A percentile compares a stretch with the other conserved stretches of the same genome.
Conservation (phyloP, 2,797 vertebrate species). For the Alosa sapidissima region DNA sequence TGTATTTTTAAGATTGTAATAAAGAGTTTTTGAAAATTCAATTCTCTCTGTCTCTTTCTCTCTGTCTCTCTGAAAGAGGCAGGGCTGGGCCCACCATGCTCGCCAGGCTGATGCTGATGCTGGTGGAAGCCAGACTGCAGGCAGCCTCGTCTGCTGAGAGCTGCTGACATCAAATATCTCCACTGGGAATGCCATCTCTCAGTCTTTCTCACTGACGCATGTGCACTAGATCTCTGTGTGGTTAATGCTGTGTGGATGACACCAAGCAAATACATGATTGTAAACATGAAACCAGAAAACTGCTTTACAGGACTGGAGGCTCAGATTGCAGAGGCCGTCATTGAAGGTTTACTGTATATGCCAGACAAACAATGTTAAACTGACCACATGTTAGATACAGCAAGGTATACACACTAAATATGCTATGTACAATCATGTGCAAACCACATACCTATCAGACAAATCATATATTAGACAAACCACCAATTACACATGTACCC, state of each 20-base stretch:
- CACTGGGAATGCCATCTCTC: neutral
- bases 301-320: neutral
- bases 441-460: neutral
- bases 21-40: too few relatives aligned
- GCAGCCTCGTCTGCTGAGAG: conserved; percentile 1
- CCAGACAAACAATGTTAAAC: neutral
- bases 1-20: too few relatives aligned
- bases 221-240: neutral
- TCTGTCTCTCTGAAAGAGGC: neutral
- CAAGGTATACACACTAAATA: neutral
- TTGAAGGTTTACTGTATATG: neutral
- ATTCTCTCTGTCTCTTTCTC: neutral
- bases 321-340: neutral
- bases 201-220: neutral
- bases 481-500: neutral
- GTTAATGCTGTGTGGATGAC: neutral
- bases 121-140: neutral
- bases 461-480: neutral
- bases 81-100: neutral
- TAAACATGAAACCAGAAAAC: neutral
- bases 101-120: neutral
- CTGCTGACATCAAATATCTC: neutral
- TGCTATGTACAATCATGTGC: neutral
- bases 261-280: neutral
- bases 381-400: neutral